These are phyloP conservation scores for Nyctalus aviator DNA, from an alignment of 2,797 vertebrate species.

Conservation along the genomic window DNA sequence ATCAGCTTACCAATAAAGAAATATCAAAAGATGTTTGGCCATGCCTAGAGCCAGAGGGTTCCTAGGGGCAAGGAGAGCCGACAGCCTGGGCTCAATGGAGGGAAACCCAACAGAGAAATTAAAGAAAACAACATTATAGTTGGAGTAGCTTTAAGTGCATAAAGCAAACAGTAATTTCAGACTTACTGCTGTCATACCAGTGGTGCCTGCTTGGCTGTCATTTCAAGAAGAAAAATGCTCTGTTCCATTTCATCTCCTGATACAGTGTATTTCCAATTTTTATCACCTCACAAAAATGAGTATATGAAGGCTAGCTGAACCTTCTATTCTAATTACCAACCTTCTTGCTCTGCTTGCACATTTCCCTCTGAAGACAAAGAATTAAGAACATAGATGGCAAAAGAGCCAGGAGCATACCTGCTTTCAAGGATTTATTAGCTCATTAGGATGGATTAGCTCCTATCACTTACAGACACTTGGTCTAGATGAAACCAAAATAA, in stretches of 20 bases:
- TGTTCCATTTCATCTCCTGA: constrained; percentile 9
- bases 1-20: not conserved
- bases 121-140: not conserved
- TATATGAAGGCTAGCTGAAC: not conserved
- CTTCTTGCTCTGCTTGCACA: not conserved
- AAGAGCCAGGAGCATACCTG: not conserved
- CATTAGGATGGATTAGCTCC: not conserved
- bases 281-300: not conserved
- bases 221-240: not conserved
- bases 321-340: constrained; percentile 38
- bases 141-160: not conserved
- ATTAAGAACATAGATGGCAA: not conserved
- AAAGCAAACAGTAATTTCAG: not conserved
- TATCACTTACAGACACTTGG: not conserved
- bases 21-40: not conserved
- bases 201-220: not conserved
- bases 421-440: not conserved
- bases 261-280: not conserved
- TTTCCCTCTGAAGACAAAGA: constrained; percentile 18
- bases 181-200: not conserved
- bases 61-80: not conserved
- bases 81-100: not conserved
- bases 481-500: not conserved
- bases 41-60: not conserved
- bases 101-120: not conserved